Percentiles rank a stretch among this genome's conserved stretches.
Evolutionary conservation across 2,888 invertebrate genomes (phyloP).

Genomic region (Zygogramma bicolorata): DNA sequence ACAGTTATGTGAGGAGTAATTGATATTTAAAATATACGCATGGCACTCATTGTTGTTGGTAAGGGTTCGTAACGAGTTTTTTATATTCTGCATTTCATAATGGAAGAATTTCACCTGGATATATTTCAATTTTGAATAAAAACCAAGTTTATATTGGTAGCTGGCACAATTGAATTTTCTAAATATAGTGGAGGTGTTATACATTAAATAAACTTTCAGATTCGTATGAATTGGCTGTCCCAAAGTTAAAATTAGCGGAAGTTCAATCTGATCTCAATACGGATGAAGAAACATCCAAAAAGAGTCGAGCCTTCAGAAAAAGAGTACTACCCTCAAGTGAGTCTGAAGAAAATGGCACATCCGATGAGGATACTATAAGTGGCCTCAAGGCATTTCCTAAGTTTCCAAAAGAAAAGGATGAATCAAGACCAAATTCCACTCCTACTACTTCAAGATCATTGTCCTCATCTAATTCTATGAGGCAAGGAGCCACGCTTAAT

Average conservation of each 20-base stretch:
- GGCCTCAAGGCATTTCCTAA: not conserved
- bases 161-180: not conserved
- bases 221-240: constrained; percentile 6
- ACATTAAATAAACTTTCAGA: not conserved
- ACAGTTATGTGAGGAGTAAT: too few species aligned
- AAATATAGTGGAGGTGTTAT: not conserved
- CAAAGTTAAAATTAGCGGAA: constrained; percentile 7
- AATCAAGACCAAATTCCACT: not conserved
- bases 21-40: too few species aligned
- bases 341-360: not conserved
- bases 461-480: too few species aligned
- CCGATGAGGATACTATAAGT: not conserved
- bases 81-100: too few species aligned
- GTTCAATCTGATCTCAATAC: constrained; percentile 12
- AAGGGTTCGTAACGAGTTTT: too few species aligned
- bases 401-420: not conserved
- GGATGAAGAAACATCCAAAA: constrained; percentile 9
- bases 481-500: too few species aligned
- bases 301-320: not conserved
- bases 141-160: too few species aligned
- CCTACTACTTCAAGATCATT: not conserved
- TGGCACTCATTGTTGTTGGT: too few species aligned
- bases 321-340: not conserved
- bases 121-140: not conserved
- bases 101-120: too few species aligned